A percentile compares a stretch with the other conserved stretches of the same genome.
Evolutionary conservation across 2,888 invertebrate genomes (phyloP).

Genomic region (Mythimna pallens): DNA sequence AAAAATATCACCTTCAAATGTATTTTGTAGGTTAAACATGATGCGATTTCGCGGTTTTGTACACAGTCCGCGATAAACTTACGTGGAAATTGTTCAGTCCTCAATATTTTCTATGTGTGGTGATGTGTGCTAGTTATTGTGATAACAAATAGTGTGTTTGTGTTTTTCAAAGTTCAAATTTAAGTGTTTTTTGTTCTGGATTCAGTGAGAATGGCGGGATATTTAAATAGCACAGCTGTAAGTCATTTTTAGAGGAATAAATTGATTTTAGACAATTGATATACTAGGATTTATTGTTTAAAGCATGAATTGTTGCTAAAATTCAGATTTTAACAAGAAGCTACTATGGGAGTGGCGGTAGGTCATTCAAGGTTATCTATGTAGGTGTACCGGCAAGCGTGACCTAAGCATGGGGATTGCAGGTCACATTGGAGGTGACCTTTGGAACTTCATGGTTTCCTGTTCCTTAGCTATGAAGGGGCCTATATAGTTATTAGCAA

Average conservation of each 20-base stretch:
- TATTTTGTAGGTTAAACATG: constrained; percentile 90
- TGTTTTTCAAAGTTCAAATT: constrained; percentile 54
- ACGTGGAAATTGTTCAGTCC: constrained; percentile 71
- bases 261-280: constrained; percentile 4
- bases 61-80: constrained; percentile 80
- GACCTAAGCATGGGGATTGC: constrained; percentile 78
- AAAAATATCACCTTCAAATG: constrained; percentile 91
- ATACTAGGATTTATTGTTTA: constrained; percentile 15
- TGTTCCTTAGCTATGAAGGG: constrained; percentile 4
- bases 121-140: constrained; percentile 64
- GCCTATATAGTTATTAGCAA: neutral
- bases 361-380: constrained; percentile 90
- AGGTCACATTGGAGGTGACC: constrained; percentile 87
- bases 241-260: constrained; percentile 61
- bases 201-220: constrained; percentile 77
- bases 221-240: constrained; percentile 74
- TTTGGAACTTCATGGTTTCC: constrained; percentile 66
- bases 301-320: constrained; percentile 29
- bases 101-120: constrained; percentile 70
- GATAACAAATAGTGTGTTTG: constrained; percentile 66
- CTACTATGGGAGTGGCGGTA: constrained; percentile 69
- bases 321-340: constrained; percentile 28
- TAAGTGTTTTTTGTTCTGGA: constrained; percentile 59
- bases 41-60: constrained; percentile 87
- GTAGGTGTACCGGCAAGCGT: constrained; percentile 83